Conservation (phyloP, 2,888 invertebrate species). For the Xanthia togata region DNA sequence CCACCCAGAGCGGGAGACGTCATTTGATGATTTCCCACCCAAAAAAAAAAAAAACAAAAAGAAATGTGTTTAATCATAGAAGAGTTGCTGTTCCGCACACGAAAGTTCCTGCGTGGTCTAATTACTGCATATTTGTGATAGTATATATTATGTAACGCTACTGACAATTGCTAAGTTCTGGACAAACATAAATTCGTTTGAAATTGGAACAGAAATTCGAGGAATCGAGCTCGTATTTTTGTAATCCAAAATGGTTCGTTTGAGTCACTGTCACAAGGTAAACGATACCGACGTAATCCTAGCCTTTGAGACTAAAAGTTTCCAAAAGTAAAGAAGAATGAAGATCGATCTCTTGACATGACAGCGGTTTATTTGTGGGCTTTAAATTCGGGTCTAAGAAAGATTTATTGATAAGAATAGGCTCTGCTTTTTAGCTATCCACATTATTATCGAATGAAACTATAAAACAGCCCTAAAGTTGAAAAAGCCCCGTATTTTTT, state of each 20-base stretch:
- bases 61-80: too few relatives aligned
- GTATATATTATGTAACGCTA: too few relatives aligned
- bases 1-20: too few relatives aligned
- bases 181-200: not conserved
- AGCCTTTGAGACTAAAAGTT: conserved; percentile 25
- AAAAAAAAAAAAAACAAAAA: too few relatives aligned
- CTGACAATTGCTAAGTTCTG: not conserved
- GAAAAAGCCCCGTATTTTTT: too few relatives aligned
- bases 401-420: conserved; percentile 16
- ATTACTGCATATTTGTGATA: not conserved
- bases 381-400: conserved; percentile 1
- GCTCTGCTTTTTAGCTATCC: not conserved
- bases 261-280: conserved; percentile 7
- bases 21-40: too few relatives aligned
- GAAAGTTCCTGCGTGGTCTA: not conserved
- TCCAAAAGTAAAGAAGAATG: conserved; percentile 22
- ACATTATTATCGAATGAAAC: not conserved
- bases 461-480: not conserved
- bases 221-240: not conserved
- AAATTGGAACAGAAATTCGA: not conserved
- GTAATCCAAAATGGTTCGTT: conserved; percentile 2
- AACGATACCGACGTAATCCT: conserved; percentile 12
- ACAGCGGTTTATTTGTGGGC: conserved; percentile 18
- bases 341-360: conserved; percentile 38
- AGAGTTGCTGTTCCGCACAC: not conserved